These are phyloP conservation scores for Acanthopleura granulata DNA, from an alignment of 2,888 invertebrate species.

Conservation along the genomic window DNA sequence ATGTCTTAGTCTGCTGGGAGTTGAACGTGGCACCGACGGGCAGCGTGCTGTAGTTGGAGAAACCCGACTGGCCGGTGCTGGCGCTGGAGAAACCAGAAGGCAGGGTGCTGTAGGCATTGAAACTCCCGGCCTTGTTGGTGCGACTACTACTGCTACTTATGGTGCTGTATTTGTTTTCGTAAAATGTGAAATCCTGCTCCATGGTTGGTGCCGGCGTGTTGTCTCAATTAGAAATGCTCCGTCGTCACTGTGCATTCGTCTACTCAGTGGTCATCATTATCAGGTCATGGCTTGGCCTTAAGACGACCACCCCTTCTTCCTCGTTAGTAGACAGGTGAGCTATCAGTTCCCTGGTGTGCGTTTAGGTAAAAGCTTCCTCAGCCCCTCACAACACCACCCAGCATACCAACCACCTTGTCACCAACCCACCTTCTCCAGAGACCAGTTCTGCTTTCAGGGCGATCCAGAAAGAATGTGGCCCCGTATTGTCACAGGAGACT, in stretches of 20 bases:
- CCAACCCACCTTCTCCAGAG: neutral
- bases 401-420: neutral
- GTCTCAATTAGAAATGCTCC: neutral
- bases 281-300: conserved; percentile 8
- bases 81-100: neutral
- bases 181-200: conserved; percentile 14
- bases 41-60: neutral
- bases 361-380: too few relatives aligned
- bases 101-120: conserved; percentile 3
- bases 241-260: too few relatives aligned
- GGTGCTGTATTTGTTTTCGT: neutral
- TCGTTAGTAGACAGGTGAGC: too few relatives aligned
- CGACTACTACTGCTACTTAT: neutral
- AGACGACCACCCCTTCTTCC: too few relatives aligned
- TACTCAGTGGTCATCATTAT: neutral
- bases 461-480: conserved; percentile 3
- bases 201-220: neutral
- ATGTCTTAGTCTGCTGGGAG: neutral
- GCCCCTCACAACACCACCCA: neutral
- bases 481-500: neutral
- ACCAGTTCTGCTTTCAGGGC: neutral
- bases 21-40: neutral
- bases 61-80: neutral
- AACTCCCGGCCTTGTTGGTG: neutral
- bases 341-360: too few relatives aligned